These are phyloP conservation scores for Calameuta pallipes DNA, from an alignment of 2,888 invertebrate genomes.

Conservation along the genomic window DNA sequence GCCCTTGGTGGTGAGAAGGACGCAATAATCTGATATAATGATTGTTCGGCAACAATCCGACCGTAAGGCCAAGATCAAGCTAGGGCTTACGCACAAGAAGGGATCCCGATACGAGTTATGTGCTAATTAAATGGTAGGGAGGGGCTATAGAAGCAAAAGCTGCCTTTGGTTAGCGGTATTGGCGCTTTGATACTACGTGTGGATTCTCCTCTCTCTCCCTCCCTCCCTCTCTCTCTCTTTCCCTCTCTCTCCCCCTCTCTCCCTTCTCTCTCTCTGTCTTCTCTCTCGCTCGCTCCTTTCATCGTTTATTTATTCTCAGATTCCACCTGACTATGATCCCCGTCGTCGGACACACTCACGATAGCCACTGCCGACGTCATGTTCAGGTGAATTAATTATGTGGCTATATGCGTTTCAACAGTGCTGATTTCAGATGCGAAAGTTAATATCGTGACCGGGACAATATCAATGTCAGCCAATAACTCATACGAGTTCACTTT, in stretches of 20 bases:
- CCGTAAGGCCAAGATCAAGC: background rate
- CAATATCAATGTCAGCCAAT: background rate
- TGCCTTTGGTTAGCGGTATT: background rate
- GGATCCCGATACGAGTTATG: constrained; percentile 30
- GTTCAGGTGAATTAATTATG: background rate
- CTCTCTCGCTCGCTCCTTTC: background rate
- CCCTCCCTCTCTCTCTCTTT: background rate
- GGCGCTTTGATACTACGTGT: background rate
- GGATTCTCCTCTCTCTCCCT: background rate
- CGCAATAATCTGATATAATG: background rate
- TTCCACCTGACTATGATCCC: background rate
- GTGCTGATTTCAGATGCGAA: background rate
- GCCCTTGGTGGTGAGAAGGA: background rate
- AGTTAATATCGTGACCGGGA: background rate
- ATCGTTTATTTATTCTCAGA: background rate
- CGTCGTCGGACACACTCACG: background rate
- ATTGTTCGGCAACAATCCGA: constrained; percentile 8
- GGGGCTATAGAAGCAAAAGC: background rate
- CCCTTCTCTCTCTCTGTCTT: background rate
- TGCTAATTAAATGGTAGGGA: constrained; percentile 36
- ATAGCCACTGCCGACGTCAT: background rate
- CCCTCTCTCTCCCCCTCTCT: background rate
- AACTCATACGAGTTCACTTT: background rate
- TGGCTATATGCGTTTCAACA: background rate
- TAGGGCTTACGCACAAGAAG: background rate